These are phyloP conservation scores for Brachypteracias leptosomus DNA, from an alignment of 2,113 vertebrate genomes.

Conservation along the genomic window DNA sequence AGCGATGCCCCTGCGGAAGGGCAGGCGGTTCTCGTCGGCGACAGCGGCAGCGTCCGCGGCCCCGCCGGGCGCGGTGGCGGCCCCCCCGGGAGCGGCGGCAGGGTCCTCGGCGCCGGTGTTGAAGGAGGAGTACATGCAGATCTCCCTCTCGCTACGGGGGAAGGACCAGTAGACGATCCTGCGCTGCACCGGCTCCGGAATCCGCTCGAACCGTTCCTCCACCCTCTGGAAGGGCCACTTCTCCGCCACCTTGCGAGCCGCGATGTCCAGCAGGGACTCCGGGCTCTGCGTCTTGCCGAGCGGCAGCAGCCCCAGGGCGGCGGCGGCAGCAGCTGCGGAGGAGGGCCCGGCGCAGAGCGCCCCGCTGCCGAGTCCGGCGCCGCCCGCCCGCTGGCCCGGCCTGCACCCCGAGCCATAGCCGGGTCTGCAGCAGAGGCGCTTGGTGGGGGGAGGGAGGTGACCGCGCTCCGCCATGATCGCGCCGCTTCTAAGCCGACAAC, in stretches of 20 bases:
- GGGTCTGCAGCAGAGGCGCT: conserved; percentile 94
- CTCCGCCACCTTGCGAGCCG: conserved; percentile 91
- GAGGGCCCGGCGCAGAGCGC: conserved; percentile 76
- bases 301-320: conserved; percentile 72
- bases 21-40: conserved; percentile 84
- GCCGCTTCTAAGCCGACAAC: conserved; percentile 89
- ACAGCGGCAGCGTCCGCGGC: conserved; percentile 4
- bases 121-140: conserved; percentile 98
- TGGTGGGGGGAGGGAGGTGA: conserved; percentile 90
- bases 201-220: conserved; percentile 94
- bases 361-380: conserved; percentile 77
- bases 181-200: conserved; percentile 93
- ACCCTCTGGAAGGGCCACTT: conserved; percentile 97
- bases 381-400: conserved; percentile 78
- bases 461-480: conserved; percentile 98
- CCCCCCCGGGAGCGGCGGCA: conserved; percentile 55
- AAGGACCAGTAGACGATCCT: conserved; percentile 98
- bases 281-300: conserved; percentile 86
- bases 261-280: conserved; percentile 91
- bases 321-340: conserved; percentile 45
- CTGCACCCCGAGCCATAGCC: conserved; percentile 76
- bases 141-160: conserved; percentile 92
- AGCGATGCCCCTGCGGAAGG: conserved; percentile 91
- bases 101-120: conserved; percentile 84
- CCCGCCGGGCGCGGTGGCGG: neutral